phyloP scores from a whole-genome alignment of 2,113 vertebrate species.

The Neomonachus schauinslandi region DNA sequence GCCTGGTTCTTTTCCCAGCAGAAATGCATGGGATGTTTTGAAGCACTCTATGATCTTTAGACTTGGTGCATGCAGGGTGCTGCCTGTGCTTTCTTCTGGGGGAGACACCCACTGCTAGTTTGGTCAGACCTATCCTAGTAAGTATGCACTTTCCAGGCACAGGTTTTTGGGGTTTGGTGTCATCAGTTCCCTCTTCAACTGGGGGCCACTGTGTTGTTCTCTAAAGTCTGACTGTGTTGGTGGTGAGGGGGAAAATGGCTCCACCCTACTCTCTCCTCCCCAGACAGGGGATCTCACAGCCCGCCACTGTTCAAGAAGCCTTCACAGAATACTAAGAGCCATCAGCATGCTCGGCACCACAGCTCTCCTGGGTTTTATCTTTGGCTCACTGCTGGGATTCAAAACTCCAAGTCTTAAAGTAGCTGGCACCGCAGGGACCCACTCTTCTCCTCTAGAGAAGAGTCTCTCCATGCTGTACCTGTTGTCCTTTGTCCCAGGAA shows the following conservation, averaged over 20 bases:
- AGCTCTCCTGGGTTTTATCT: neutral
- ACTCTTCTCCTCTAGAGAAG: neutral
- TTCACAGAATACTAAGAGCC: neutral
- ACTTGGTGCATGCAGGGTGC: neutral
- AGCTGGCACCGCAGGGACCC: neutral
- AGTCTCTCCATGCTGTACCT: neutral
- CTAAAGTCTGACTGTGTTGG: neutral
- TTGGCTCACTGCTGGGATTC: neutral
- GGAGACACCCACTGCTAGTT: neutral
- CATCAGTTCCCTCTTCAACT: neutral
- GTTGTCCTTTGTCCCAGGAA: neutral
- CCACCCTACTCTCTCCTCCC: neutral
- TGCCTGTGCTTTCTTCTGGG: neutral
- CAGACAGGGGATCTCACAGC: neutral
- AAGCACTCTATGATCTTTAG: neutral
- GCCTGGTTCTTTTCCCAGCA: neutral
- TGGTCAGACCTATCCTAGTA: neutral
- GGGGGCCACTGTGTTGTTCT: neutral
- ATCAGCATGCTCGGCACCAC: no score
- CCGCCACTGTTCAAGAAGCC: neutral
- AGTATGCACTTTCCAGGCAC: neutral
- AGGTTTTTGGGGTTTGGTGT: no score
- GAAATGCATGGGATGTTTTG: neutral
- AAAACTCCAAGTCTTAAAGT: neutral
- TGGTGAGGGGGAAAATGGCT: neutral